These are phyloP conservation scores for Drosophila ironensis DNA, from an alignment of 1,140 invertebrate species.

Conservation along the genomic window DNA sequence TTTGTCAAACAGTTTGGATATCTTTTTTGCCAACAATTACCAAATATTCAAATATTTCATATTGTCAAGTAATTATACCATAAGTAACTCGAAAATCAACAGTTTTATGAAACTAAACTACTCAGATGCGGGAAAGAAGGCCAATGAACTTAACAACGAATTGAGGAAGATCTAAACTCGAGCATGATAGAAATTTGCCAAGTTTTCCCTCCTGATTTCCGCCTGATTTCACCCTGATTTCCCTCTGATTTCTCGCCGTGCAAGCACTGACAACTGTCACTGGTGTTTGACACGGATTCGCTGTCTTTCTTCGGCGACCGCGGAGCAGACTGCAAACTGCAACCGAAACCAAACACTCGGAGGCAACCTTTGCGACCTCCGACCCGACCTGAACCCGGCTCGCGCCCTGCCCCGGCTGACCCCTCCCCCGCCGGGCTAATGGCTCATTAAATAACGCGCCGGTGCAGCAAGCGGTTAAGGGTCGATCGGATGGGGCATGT, in stretches of 20 bases:
- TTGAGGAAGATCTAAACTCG: too few relatives aligned
- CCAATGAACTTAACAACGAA: too few relatives aligned
- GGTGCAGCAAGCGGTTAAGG: constrained; percentile 37
- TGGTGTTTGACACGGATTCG: constrained; percentile 64
- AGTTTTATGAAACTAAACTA: too few relatives aligned
- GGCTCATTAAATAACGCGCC: constrained; percentile 75
- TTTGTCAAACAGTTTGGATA: too few relatives aligned
- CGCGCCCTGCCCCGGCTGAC: background rate
- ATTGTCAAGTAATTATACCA: too few relatives aligned
- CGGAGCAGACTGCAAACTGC: constrained; percentile 19
- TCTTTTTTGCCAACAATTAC: too few relatives aligned
- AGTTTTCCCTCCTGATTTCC: too few relatives aligned
- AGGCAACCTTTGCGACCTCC: constrained; percentile 40
- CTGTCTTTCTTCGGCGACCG: constrained; percentile 4
- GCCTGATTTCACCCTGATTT: background rate
- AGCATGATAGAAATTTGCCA: too few relatives aligned
- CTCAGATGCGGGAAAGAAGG: too few relatives aligned
- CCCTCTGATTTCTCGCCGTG: constrained; percentile 5
- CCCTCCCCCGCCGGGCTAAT: constrained; percentile 42
- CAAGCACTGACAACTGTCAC: constrained; percentile 64
- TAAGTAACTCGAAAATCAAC: too few relatives aligned
- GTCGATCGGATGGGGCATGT: background rate
- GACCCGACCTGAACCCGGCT: background rate
- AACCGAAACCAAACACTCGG: constrained; percentile 44
- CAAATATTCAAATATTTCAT: too few relatives aligned